Evolutionary conservation across 1,140 invertebrate species (phyloP), one percentile per base, ranked within the genome.

Genomic region (Metaphire vulgaris): DNA sequence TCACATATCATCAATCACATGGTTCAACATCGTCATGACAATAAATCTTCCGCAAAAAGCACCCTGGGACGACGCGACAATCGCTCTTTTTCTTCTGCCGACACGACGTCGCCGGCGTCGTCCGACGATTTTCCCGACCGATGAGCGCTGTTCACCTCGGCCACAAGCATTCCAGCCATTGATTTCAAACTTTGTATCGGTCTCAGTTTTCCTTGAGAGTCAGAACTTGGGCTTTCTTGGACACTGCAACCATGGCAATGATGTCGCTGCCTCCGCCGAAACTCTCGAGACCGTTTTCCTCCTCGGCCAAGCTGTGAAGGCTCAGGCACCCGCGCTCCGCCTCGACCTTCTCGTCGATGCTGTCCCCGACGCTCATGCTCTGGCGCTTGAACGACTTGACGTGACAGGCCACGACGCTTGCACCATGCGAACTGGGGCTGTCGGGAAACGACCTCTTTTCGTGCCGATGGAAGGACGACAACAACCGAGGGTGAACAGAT

Each of bases 301-400:
- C 41, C 41, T 56, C 41, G 21, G 70, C 70, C 21, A 72, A 33
- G 41, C 70, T 72, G 70, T 32, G 32, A 34, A 72, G 32, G 16
- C 70, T 72, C 29, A 34, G 32, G 26, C 32, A 34, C 28, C 41
- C 70, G 14, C 32, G 16, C 26, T 32, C 41, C 32, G 32, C 32
- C 26, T 33, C 70, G 12, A 41, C 34, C 29, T 68, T 28, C 65
- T 75, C 74, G 31, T 75, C 56, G 33, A 75, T 75, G 66, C 74
- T 75, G 74, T 75, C 74, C 0, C 74, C 74, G 26, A 75, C 32
- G 31, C 74, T 75, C 33, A 75, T 31, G 64, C 65, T 69, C 74
- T 75, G 74, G 28, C 74, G 74, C 16, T 69, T 69, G 74, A 68
- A 69, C 2, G 67, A 26, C n/a, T 69, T 69, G 67, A 28, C 67